Evolutionary conservation across 2,113 vertebrate species (phyloP).

Genomic region (Antechinus flavipes): DNA sequence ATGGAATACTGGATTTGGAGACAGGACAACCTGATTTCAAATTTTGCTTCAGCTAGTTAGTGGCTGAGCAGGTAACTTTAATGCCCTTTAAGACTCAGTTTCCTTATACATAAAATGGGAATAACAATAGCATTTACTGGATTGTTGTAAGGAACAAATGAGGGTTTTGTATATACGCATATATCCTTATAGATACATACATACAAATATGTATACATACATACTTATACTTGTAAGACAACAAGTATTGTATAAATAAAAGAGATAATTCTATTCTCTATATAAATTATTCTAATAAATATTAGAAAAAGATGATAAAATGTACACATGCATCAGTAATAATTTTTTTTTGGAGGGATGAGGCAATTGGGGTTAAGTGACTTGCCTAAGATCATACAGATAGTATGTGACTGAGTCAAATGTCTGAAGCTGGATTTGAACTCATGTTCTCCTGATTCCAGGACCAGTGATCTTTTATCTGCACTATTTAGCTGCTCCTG

Average conservation of each 20-base stretch:
- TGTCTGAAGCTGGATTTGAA: too few relatives aligned
- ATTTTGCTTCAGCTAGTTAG: not conserved
- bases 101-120: not conserved
- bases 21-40: not conserved
- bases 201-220: not conserved
- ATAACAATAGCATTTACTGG: not conserved
- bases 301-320: not conserved
- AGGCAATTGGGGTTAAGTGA: too few relatives aligned
- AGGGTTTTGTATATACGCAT: not conserved
- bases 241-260: not conserved
- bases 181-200: not conserved
- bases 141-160: not conserved
- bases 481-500: too few relatives aligned
- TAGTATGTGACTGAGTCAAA: too few relatives aligned
- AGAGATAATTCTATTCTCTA: not conserved
- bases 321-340: not conserved
- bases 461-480: too few relatives aligned
- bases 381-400: too few relatives aligned
- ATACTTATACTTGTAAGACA: not conserved
- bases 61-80: not conserved
- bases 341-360: not conserved
- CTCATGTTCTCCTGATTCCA: too few relatives aligned
- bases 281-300: not conserved
- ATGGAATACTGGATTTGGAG: not conserved
- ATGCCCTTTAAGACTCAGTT: not conserved